Evolutionary conservation across 2,797 vertebrate species (phyloP).

Genomic region (Limosa lapponica): DNA sequence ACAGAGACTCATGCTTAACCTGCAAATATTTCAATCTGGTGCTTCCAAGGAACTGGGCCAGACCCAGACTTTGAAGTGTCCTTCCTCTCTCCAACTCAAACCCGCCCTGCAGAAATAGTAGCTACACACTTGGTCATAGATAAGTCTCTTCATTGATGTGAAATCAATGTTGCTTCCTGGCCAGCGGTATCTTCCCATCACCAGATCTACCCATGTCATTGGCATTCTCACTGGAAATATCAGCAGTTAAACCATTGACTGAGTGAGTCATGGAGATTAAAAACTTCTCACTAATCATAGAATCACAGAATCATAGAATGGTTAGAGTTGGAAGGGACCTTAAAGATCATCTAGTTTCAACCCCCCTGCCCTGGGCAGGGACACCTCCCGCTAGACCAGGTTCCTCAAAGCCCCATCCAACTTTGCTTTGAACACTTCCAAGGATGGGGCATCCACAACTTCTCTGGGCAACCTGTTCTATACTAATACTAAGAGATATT

Average conservation of each 20-base stretch:
- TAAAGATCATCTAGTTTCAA: background rate
- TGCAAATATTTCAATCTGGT: background rate
- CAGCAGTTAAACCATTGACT: conserved; percentile 6
- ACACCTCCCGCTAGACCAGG: background rate
- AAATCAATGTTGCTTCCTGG: background rate
- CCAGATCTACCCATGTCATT: background rate
- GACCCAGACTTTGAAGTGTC: background rate
- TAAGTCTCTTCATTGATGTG: background rate
- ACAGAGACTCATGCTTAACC: background rate
- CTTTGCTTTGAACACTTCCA: background rate
- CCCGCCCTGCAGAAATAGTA: background rate
- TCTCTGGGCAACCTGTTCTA: background rate
- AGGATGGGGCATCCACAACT: background rate
- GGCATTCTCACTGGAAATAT: background rate
- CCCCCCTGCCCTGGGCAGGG: background rate
- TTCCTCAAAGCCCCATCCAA: background rate
- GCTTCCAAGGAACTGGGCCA: background rate
- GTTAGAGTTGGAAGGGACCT: background rate
- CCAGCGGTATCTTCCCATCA: background rate
- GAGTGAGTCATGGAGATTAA: conserved; percentile 3
- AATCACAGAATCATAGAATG: background rate
- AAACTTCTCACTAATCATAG: background rate
- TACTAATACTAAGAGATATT: background rate
- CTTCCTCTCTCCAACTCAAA: background rate
- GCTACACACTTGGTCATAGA: background rate